These are phyloP conservation scores for Gymnarchus niloticus DNA, from an alignment of 2,113 vertebrate species.

Conservation along the genomic window DNA sequence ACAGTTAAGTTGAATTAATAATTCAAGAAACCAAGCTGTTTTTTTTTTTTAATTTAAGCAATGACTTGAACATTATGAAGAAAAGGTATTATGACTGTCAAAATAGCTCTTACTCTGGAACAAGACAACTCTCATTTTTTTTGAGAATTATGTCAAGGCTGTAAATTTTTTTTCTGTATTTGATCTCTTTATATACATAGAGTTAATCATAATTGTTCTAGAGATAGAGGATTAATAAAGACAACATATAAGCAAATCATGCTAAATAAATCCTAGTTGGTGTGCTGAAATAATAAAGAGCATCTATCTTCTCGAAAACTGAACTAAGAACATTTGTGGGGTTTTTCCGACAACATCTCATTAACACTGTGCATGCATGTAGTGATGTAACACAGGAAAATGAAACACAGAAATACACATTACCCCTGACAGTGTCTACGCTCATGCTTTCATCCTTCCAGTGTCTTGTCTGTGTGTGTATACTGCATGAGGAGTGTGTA, in stretches of 20 bases:
- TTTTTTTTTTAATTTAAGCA: not conserved
- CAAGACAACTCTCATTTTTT: not conserved
- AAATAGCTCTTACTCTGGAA: not conserved
- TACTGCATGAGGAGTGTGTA: no score
- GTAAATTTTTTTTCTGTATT: not conserved
- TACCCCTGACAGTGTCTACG: not conserved
- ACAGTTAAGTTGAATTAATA: not conserved
- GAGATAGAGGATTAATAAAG: not conserved
- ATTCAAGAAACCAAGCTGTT: not conserved
- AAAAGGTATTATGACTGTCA: not conserved
- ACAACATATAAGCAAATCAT: not conserved
- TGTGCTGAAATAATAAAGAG: not conserved
- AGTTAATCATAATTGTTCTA: not conserved
- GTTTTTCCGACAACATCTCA: not conserved
- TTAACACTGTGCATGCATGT: not conserved
- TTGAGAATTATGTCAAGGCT: not conserved
- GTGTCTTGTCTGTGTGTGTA: not conserved
- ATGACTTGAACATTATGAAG: not conserved
- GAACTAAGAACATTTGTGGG: not conserved
- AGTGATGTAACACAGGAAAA: not conserved
- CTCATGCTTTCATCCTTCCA: no score
- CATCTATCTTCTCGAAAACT: no score
- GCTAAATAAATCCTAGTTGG: not conserved
- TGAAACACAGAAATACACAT: not conserved
- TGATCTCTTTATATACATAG: not conserved